Base-by-base conservation (phyloP, 2,888 invertebrate species). In the Labia minor region DNA sequence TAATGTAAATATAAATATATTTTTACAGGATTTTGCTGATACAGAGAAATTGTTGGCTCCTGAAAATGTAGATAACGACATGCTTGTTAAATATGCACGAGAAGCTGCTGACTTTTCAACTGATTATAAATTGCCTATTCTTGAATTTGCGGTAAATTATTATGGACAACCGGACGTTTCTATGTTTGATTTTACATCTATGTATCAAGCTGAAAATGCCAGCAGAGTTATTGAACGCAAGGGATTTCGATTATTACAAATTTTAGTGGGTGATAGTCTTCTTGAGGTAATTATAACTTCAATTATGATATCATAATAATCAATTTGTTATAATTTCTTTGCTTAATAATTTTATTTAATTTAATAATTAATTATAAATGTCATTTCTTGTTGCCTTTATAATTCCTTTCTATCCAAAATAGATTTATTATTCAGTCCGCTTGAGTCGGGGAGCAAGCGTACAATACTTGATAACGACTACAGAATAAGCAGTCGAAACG, bases 151-250 rank as follows among this genome's bases (percentile, higher is more conserved):
- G 0, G 89, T 96, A 14, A 99, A 99, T 80, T 96, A 97, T 79
- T 95, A 95, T 76, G 95, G 95, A 0, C 93, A 95, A 76, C 93
- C 96, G 0, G 98, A 99, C 78, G 94, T 98, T 1, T 95, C 97
- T 62, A 91, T 98, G 86, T 99, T 99, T 78, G 99, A 99, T 79
- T 99, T 99, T 77, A 99, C 99, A 0, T 95, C 95, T 0, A 95
- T 99, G 92, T 98, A 93, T 78, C 93, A 95, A 0, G 95, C 98
- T 0, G 95, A 96, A 78, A 94, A 95, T 78, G 94, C 97, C 6
- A 92, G 92, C 72, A 84, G 93, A 74, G 88, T 95, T 19, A 77
- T 92, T 14, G 89, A 87, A 73, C 78, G 81, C 66, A 80, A 86
- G 70, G 92, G 93, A 0, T 88, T 90, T 71, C 86, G 88, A 62